phyloP scores from a whole-genome alignment of 2,888 invertebrate species.

The Drosophila longiperda region DNA sequence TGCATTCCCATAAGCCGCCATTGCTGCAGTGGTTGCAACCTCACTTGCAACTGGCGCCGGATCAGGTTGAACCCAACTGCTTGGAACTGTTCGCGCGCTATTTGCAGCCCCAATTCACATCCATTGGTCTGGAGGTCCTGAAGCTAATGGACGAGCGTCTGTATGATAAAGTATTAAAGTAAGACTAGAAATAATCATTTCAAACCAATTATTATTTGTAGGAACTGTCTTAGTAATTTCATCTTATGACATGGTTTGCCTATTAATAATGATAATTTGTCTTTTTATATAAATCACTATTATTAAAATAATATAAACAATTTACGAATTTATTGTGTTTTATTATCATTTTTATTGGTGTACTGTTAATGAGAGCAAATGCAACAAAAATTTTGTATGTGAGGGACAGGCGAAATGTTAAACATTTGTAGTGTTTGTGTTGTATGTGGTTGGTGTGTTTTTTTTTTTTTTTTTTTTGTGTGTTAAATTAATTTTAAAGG shows the following conservation, averaged over 20 bases:
- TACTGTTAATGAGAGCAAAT: slow-evolving; percentile 80
- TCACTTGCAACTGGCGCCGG: slow-evolving; percentile 83
- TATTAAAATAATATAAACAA: neutral
- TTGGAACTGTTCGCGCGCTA: slow-evolving; percentile 97
- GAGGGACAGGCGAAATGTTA: slow-evolving; percentile 69
- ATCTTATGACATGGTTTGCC: neutral
- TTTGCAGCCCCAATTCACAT: slow-evolving; percentile 92
- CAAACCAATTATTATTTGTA: neutral
- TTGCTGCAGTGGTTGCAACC: slow-evolving; percentile 87
- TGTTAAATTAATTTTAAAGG: slow-evolving; percentile 76
- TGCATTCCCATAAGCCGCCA: slow-evolving; percentile 98
- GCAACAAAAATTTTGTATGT: slow-evolving; percentile 61
- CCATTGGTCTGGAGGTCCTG: slow-evolving; percentile 94
- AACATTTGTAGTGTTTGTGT: slow-evolving; percentile 60
- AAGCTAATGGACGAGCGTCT: slow-evolving; percentile 89
- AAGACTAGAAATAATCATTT: neutral
- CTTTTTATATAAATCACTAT: neutral
- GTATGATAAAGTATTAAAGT: slow-evolving; percentile 53
- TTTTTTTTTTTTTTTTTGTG: slow-evolving; percentile 35
- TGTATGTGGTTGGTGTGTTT: slow-evolving; percentile 23
- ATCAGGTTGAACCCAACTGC: slow-evolving; percentile 85
- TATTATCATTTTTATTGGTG: slow-evolving; percentile 72
- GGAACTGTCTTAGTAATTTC: neutral
- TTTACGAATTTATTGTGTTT: slow-evolving; percentile 20
- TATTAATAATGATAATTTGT: neutral